Base-by-base conservation (phyloP, 1,140 invertebrate species). In the Drosophila orosa region DNA sequence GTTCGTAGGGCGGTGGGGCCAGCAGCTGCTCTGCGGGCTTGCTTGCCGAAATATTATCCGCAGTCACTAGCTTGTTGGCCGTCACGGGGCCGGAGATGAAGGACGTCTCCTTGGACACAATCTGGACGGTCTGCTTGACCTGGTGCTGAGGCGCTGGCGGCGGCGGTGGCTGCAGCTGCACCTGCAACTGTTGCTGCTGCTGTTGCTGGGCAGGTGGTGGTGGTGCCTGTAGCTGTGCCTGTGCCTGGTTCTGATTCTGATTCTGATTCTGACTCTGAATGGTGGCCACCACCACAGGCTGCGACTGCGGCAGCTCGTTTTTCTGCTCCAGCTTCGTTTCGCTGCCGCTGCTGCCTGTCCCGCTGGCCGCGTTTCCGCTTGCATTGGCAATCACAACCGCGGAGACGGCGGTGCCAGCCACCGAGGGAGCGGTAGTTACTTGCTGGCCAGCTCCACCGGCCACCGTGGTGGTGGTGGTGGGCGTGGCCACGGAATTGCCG, bases 41-140 rank as follows among this genome's bases (percentile, higher is more conserved):
- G 15, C 31, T 48, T 3, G 67, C n/a, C n/a, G n/a, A n/a, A n/a
- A n/a, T 42, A 29, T 55, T 55, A 2, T 74, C 68, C 1, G 47
- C 0, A 0, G 63, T 13, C 7, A 61, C 9, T 0, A 79, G 31
- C n/a, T 42, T 39, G 10, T 15, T 63, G 25, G 19, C 8, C 2
- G 52, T 22, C 22, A 78, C 52, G 82, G 92, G 76, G 91, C 94
- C 80, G 0, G 74, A 93, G 37, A 90, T 90, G 48, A 92, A 91
- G 8, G 92, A 92, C 1, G 91, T 91, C 59, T 91, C 90, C 65
- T 94, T 92, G 9, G 92, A 93, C 19, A 94, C 85, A 15, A 93
- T 92, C 61, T 92, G 86, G 15, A 90, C 80, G 0, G 78, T 60
- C 19, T 79, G 71, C 25, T 91, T 90, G 3, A 81, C 50, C 37